These are phyloP conservation scores for Procavia capensis DNA, from an alignment of 2,113 vertebrate genomes.

Conservation along the genomic window DNA sequence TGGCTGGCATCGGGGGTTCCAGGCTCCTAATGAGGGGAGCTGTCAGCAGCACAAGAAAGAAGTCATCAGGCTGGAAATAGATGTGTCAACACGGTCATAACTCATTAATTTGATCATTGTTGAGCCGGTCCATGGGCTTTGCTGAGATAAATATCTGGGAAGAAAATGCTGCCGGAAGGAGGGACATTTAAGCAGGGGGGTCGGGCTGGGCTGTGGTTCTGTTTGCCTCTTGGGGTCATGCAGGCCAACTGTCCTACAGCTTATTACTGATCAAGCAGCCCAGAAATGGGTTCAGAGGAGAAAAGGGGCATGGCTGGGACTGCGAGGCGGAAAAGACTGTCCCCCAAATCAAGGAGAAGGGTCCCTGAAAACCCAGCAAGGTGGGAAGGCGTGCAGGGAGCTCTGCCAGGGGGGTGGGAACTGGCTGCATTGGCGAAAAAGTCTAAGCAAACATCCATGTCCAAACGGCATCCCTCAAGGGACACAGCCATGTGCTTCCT, in stretches of 20 bases:
- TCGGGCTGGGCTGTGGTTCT: neutral
- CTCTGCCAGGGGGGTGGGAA: neutral
- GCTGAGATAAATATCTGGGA: slow-evolving; percentile 58
- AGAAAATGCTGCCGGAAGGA: accelerated
- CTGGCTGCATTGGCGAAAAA: slow-evolving; percentile 1
- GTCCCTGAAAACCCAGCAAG: slow-evolving; percentile 42
- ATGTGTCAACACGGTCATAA: neutral
- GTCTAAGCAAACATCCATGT: slow-evolving; percentile 68
- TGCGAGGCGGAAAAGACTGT: neutral
- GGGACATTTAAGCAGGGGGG: neutral
- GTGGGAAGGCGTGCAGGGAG: neutral
- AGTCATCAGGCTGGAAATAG: slow-evolving; percentile 6
- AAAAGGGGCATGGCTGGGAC: accelerated
- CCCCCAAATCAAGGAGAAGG: slow-evolving; percentile 42
- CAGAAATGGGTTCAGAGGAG: neutral
- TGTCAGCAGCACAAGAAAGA: neutral
- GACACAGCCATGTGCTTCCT: slow-evolving; percentile 72
- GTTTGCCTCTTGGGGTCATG: slow-evolving; percentile 10
- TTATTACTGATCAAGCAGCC: neutral
- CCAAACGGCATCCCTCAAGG: slow-evolving; percentile 76
- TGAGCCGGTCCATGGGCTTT: slow-evolving; percentile 11
- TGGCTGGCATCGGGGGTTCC: neutral
- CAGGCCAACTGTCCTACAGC: slow-evolving; percentile 6
- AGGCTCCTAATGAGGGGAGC: neutral
- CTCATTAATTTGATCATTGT: neutral